A percentile compares a stretch with the other conserved stretches of the same genome.
Conservation (phyloP, 2,797 vertebrate genomes). For the Hephaestus fuliginosus region DNA sequence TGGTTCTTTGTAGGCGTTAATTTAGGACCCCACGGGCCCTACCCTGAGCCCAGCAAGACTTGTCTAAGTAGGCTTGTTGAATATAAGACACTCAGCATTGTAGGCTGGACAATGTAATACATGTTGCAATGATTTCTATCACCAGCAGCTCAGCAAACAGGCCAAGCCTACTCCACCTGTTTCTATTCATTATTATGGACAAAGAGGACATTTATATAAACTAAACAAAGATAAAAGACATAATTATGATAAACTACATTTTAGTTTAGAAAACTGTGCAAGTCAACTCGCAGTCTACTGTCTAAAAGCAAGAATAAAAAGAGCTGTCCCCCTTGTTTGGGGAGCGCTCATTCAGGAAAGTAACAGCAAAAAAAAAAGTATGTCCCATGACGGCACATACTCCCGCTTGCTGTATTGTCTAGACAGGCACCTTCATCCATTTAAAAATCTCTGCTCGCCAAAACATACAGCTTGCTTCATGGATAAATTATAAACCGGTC, state of each 20-base stretch:
- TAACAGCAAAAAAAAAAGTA: conserved; percentile 21
- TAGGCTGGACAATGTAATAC: no score
- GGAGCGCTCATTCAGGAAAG: conserved; percentile 32
- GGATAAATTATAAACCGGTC: conserved; percentile 60
- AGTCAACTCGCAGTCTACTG: not conserved
- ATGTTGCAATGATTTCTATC: no score
- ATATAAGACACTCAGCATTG: no score
- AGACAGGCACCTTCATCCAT: conserved; percentile 42
- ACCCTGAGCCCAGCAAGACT: no score
- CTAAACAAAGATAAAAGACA: not conserved
- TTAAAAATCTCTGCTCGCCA: conserved; percentile 60
- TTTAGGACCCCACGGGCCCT: no score
- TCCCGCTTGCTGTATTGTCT: conserved; percentile 16
- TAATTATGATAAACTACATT: not conserved
- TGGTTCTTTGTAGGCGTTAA: no score
- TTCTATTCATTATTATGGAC: not conserved
- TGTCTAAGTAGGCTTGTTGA: no score
- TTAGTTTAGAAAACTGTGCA: not conserved
- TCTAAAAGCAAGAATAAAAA: not conserved
- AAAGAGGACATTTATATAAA: not conserved
- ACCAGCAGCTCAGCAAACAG: no score
- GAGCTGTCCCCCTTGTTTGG: not conserved
- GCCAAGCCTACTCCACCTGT: no score
- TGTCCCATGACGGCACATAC: conserved; percentile 29
- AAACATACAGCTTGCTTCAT: conserved; percentile 60